Base-by-base conservation (phyloP, 2,113 vertebrate genomes). In the Takifugu flavidus region DNA sequence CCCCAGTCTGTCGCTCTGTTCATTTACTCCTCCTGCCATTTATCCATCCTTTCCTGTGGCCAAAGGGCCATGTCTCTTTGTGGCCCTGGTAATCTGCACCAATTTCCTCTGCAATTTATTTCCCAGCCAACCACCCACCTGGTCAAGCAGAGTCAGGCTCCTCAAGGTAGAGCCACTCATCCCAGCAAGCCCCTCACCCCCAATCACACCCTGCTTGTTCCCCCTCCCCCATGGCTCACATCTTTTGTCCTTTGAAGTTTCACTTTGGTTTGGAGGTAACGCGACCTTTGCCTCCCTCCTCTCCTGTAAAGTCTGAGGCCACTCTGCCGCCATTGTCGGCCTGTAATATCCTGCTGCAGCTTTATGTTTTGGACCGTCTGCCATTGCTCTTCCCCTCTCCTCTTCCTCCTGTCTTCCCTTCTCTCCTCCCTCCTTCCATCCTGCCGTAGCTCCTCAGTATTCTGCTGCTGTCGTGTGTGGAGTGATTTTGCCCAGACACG, bases 401-500 rank as follows among this genome's bases (percentile, higher is more conserved):
- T 72, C 64, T 56, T 49, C 56, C 56, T 66, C 15, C 56, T 62
- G 58, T 43, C 64, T 54, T 73, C 44, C 58, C 60, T 84, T 50
- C 64, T 65, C 55, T 5, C 58, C 74, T 49, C 49, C 67, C 87
- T 78, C 90, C 62, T 66, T 82, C 82, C 67, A 70, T 80, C 67
- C 80, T 93, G 91, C 92, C 91, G 90, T 88, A 89, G 92, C 95
- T 96, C 92, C 90, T 98, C 95, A 96, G 94, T 98, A 99, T 99
- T 98, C 96, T 88, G 88, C 91, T 94, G 93, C 94, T 94, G 95
- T 96, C 94, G 93, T 95, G 92, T 94, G 94, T 93, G 93, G 94
- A 98, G 94, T 96, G 95, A 98, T 98, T 98, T 97, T 96, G 95
- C 95, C 93, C 94, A 96, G 95, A 95, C 95, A 96, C 94, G 96